A percentile compares a stretch with the other conserved stretches of the same genome.
These are phyloP conservation scores for Microtus californicus DNA, from an alignment of 2,797 vertebrate species.

Conservation along the genomic window DNA sequence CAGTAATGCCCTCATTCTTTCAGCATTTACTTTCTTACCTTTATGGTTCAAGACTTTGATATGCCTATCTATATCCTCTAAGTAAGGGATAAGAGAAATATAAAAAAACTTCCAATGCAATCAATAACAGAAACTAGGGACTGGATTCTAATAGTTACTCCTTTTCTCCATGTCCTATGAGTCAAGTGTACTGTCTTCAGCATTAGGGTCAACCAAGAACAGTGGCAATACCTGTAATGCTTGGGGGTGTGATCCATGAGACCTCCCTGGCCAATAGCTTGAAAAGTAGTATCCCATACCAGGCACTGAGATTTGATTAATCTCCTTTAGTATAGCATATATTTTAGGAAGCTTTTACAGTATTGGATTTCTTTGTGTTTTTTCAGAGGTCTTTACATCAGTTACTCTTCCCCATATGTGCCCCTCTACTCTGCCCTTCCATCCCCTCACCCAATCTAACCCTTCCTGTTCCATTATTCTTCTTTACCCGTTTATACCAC, in stretches of 20 bases:
- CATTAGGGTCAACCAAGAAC: neutral
- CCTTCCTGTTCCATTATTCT: neutral
- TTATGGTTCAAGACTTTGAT: neutral
- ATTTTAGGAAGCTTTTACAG: neutral
- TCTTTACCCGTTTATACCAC: neutral
- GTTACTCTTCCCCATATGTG: neutral
- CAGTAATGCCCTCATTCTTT: neutral
- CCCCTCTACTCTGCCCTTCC: neutral
- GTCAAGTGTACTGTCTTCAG: neutral
- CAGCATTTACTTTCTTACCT: conserved; percentile 33
- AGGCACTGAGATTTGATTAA: neutral
- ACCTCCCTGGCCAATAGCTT: neutral
- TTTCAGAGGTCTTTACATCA: neutral
- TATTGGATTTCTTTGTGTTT: neutral
- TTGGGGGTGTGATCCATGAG: neutral
- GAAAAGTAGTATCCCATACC: neutral
- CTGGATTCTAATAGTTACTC: conserved; percentile 30
- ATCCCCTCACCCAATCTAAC: neutral
- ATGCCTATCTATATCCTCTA: neutral
- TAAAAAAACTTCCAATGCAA: neutral
- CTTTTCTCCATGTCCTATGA: neutral
- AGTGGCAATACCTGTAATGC: neutral
- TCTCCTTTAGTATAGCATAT: neutral
- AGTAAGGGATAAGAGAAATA: neutral
- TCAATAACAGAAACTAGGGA: conserved; percentile 17